Percentiles rank a stretch among this genome's conserved stretches.
Conservation (phyloP, 2,113 vertebrate species). For the Daboia siamensis region DNA sequence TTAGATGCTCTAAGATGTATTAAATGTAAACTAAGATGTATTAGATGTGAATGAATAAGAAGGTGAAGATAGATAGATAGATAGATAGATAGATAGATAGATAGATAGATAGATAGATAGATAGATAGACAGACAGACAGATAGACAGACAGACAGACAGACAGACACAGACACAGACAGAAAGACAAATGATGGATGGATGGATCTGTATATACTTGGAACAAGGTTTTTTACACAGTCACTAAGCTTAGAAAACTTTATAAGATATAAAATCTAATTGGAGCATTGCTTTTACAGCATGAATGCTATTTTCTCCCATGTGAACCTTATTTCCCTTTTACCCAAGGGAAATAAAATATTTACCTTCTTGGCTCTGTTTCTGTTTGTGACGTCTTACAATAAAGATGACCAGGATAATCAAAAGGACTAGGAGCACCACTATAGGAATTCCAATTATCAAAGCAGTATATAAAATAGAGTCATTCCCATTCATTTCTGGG, state of each 20-base stretch:
- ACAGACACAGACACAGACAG: too few relatives aligned
- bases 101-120: too few relatives aligned
- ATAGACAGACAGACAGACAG: too few relatives aligned
- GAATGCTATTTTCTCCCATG: neutral
- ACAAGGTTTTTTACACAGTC: neutral
- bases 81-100: neutral
- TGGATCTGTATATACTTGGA: neutral
- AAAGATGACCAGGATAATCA: slow-evolving; percentile 49
- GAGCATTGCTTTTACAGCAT: neutral
- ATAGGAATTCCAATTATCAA: slow-evolving; percentile 58
- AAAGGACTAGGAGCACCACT: slow-evolving; percentile 52
- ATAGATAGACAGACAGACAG: too few relatives aligned
- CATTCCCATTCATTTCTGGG: slow-evolving; percentile 26
- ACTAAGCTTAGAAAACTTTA: neutral
- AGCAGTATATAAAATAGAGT: slow-evolving; percentile 20
- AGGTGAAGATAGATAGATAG: neutral
- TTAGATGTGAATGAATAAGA: neutral
- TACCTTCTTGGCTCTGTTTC: slow-evolving; percentile 71
- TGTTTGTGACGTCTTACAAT: slow-evolving; percentile 51
- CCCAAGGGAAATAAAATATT: slow-evolving; percentile 26
- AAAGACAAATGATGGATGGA: too few relatives aligned
- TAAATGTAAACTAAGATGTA: neutral
- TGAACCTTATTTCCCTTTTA: neutral
- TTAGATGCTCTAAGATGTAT: neutral
- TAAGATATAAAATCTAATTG: neutral